Evolutionary conservation across 2,888 invertebrate species (phyloP), one percentile per base, ranked within the genome.

Genomic region (Aphrophora alni): DNA sequence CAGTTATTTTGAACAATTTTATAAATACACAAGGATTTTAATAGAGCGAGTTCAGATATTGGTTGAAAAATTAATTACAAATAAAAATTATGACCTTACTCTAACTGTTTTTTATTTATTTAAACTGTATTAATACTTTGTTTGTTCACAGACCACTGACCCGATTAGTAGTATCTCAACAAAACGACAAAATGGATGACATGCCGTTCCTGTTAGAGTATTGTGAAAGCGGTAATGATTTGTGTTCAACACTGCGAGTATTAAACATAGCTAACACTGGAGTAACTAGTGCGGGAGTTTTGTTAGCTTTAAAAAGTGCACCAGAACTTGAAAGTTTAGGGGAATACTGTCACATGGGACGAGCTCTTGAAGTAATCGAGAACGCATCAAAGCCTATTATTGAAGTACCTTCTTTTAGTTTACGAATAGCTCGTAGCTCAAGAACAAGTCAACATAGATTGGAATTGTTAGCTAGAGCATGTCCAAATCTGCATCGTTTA

Each of bases 201-300:
- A 51, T 76, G 5, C 85, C 86, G 1, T 86, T 88, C 4, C 82
- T 88, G 2, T 82, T 89, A 38, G 88, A 89, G 78, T 88, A 88
- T 73, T 87, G 86, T 80, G 88, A 89, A 77, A 87, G 86, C 1
- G 86, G 87, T 14, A 89, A 88, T 68, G 84, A 85, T 17, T 85
- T 89, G n/a, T 89, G 89, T 82, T 86, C 88, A 78, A 87, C 88
- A 0, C 85, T 89, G 14, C 85, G 85, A 78, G 87, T 88, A 1
- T 85, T 89, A 1, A 89, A 89, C 78, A 86, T 89, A 0, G 88
- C 88, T 0, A 88, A 89, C 75, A 89, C 89, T 0, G 86, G 86
- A 0, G 88, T 89, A 0, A 88, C 88, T 0, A 87, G 87, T 33
- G 86, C 87, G 0, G 89, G 89, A 0, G 87, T 89, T 1, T 83